Evolutionary conservation across 2,113 vertebrate genomes (phyloP).

Genomic region (Pygathrix nemaeus): DNA sequence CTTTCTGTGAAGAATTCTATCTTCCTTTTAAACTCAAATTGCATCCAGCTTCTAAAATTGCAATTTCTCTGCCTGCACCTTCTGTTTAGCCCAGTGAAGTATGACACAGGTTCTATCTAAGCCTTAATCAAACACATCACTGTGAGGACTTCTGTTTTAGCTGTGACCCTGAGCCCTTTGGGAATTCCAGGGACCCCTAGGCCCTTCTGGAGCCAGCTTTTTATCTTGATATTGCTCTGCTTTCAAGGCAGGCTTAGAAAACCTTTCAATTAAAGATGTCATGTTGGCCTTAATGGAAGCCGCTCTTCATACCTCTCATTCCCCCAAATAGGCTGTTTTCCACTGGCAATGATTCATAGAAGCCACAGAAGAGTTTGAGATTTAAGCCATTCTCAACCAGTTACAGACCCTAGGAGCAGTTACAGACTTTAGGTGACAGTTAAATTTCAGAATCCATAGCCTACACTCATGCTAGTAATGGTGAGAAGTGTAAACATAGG

Average conservation of each 20-base stretch:
- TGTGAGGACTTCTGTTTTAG: not conserved
- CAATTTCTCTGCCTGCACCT: not conserved
- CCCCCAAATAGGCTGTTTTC: not conserved
- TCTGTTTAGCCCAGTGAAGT: constrained; percentile 18
- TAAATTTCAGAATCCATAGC: not conserved
- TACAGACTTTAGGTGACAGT: not conserved
- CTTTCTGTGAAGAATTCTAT: constrained; percentile 2
- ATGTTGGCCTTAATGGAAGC: not conserved
- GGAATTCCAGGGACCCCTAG: not conserved
- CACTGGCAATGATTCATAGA: not conserved
- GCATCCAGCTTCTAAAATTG: constrained; percentile 20
- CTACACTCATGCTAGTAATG: not conserved
- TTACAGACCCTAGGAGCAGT: not conserved
- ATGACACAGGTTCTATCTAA: constrained; percentile 1
- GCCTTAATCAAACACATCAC: constrained; percentile 46
- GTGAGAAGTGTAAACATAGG: not conserved
- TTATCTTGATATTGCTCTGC: not conserved
- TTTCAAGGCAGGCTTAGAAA: constrained; percentile 19
- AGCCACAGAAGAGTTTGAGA: not conserved
- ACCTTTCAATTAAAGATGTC: not conserved
- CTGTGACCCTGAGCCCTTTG: not conserved
- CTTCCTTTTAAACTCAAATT: constrained; percentile 48
- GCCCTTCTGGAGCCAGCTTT: not conserved
- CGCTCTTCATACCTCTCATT: not conserved
- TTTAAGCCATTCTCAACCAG: not conserved